Percentiles rank a stretch among this genome's conserved stretches.
These are phyloP conservation scores for Drosophila kambysellisi DNA, from an alignment of 2,888 invertebrate genomes.

Conservation along the genomic window DNA sequence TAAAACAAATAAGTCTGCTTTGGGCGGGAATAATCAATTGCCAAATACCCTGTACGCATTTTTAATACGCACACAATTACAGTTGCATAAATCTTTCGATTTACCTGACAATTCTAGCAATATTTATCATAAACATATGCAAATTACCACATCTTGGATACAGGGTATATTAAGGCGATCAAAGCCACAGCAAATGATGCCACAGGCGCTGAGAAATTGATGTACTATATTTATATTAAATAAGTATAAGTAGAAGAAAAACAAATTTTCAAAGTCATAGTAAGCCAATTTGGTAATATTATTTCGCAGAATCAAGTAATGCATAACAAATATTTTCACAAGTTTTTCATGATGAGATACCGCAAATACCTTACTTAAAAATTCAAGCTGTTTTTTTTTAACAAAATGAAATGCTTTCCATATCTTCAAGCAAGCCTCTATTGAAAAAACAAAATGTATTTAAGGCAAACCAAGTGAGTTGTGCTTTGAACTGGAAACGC, in stretches of 20 bases:
- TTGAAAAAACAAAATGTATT: background rate
- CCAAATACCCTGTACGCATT: slow-evolving; percentile 2
- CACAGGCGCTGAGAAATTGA: slow-evolving; percentile 28
- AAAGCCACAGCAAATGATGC: slow-evolving; percentile 38
- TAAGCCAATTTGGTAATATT: slow-evolving; percentile 52
- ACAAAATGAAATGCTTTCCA: background rate
- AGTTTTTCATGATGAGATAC: slow-evolving; percentile 3
- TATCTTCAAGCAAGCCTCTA: background rate
- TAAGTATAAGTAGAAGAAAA: slow-evolving; percentile 15
- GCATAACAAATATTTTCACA: slow-evolving; percentile 18
- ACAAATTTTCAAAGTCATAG: slow-evolving; percentile 42
- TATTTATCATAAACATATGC: background rate
- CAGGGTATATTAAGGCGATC: slow-evolving; percentile 31
- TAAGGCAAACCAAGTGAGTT: background rate
- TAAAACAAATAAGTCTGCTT: slow-evolving; percentile 34
- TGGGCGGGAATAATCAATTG: background rate
- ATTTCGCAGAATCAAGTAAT: slow-evolving; percentile 19
- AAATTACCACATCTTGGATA: background rate
- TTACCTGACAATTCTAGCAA: background rate
- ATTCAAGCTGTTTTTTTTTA: background rate
- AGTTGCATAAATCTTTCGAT: background rate
- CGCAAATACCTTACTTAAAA: slow-evolving; percentile 14
- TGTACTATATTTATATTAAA: slow-evolving; percentile 15
- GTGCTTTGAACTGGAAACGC: slow-evolving; percentile 4
- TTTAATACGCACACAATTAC: background rate